phyloP scores from a whole-genome alignment of 2,797 vertebrate species.

The Loriculus beryllinus region DNA sequence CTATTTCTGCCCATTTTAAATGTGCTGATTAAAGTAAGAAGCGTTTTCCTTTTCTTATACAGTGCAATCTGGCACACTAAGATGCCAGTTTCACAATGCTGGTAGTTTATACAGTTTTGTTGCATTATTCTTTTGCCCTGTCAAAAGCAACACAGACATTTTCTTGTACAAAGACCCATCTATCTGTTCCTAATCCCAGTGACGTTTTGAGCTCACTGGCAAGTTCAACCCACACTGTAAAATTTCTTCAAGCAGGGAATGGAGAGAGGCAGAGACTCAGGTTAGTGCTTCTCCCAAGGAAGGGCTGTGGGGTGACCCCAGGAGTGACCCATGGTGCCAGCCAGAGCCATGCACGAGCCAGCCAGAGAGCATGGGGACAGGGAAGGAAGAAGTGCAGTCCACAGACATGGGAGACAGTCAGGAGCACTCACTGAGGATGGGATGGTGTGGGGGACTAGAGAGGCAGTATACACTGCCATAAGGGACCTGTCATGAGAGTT shows the following conservation, averaged over 20 bases:
- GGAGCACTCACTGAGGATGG: neutral
- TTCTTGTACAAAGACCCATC: neutral
- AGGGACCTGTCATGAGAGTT: neutral
- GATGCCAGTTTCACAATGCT: neutral
- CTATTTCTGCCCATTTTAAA: neutral
- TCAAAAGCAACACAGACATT: neutral
- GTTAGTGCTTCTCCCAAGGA: neutral
- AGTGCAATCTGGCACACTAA: neutral
- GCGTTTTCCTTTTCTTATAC: neutral
- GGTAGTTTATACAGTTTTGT: neutral
- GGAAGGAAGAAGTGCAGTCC: neutral
- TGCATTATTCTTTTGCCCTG: neutral
- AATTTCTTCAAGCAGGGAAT: neutral
- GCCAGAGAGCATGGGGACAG: fast-evolving
- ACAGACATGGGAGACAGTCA: neutral
- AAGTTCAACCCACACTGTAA: neutral
- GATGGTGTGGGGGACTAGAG: neutral
- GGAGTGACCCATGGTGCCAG: fast-evolving
- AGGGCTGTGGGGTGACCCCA: neutral
- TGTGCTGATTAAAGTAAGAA: neutral
- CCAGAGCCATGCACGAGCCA: neutral
- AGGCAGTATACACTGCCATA: neutral
- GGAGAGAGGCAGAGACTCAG: neutral
- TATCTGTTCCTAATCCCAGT: neutral
- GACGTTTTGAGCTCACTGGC: neutral